Percentiles rank a stretch among this genome's conserved stretches.
These are phyloP conservation scores for Candidula unifasciata DNA, from an alignment of 2,888 invertebrate species.

Conservation along the genomic window DNA sequence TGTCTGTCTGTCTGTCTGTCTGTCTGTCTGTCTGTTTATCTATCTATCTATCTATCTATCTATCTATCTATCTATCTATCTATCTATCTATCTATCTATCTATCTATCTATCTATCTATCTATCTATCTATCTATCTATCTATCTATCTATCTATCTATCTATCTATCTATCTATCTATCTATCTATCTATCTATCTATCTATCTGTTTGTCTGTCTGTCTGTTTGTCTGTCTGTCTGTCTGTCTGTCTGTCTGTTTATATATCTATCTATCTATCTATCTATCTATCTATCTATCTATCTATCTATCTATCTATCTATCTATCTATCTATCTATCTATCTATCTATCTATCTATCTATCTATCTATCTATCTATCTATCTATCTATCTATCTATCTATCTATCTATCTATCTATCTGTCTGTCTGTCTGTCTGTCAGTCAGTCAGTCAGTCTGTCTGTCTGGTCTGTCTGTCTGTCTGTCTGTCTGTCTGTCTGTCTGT, in stretches of 20 bases:
- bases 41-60: background rate
- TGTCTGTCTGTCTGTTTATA: background rate
- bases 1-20: background rate
- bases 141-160: constrained; percentile 8
- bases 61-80: background rate
- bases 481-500: background rate
- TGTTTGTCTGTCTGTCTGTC: background rate
- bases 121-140: constrained; percentile 8
- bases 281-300: constrained; percentile 8
- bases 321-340: constrained; percentile 8
- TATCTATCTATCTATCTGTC: background rate
- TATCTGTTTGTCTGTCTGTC: background rate
- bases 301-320: constrained; percentile 8
- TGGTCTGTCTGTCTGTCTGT: background rate
- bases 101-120: background rate
- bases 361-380: constrained; percentile 8
- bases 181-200: constrained; percentile 4
- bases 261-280: constrained; percentile 8
- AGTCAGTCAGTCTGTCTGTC: background rate
- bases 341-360: constrained; percentile 8
- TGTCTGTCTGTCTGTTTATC: background rate
- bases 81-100: background rate
- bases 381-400: constrained; percentile 8
- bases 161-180: constrained; percentile 8
- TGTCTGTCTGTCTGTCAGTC: background rate